Percentiles rank a stretch among this genome's conserved stretches.
Conservation (phyloP, 92 coral and sea anemone species). For the Actinernus sp. region DNA sequence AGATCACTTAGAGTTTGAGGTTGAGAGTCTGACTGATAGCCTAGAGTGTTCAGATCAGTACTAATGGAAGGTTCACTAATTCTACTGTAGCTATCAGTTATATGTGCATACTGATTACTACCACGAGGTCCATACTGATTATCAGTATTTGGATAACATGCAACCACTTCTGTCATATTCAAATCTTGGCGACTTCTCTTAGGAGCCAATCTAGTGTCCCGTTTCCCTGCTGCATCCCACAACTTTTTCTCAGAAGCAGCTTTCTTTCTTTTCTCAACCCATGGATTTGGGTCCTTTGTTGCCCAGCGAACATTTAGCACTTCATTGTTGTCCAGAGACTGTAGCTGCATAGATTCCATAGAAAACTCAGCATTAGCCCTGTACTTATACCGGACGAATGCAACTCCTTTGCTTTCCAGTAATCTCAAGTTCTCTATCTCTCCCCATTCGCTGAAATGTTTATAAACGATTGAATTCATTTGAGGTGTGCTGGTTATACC, state of each 20-base stretch:
- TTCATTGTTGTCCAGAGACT: constrained; percentile 71
- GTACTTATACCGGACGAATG: constrained; percentile 78
- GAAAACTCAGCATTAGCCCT: constrained; percentile 88
- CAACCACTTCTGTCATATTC: constrained; percentile 48
- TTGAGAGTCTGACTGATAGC: constrained; percentile 23
- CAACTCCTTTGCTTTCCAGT: constrained; percentile 76
- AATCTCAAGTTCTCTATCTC: constrained; percentile 71
- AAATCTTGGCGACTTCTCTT: constrained; percentile 17
- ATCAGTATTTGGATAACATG: constrained; percentile 83
- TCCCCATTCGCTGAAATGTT: constrained; percentile 88
- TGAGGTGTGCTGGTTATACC: constrained; percentile 55
- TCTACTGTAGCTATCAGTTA: no score
- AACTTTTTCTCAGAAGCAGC: constrained; percentile 39
- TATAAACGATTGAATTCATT: constrained; percentile 63
- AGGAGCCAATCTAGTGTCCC: not conserved
- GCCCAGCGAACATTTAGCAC: constrained; percentile 86
- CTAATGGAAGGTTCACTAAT: not conserved
- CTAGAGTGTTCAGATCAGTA: constrained; percentile 5
- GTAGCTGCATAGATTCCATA: constrained; percentile 87
- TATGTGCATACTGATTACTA: not conserved
- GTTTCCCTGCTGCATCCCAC: constrained; percentile 30
- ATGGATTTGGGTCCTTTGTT: constrained; percentile 81
- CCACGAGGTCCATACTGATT: constrained; percentile 33
- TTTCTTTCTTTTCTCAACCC: constrained; percentile 67
- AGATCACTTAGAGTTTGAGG: constrained; percentile 83